Conservation (phyloP, 1,140 invertebrate genomes). For the Gonatopus flavifemur region DNA sequence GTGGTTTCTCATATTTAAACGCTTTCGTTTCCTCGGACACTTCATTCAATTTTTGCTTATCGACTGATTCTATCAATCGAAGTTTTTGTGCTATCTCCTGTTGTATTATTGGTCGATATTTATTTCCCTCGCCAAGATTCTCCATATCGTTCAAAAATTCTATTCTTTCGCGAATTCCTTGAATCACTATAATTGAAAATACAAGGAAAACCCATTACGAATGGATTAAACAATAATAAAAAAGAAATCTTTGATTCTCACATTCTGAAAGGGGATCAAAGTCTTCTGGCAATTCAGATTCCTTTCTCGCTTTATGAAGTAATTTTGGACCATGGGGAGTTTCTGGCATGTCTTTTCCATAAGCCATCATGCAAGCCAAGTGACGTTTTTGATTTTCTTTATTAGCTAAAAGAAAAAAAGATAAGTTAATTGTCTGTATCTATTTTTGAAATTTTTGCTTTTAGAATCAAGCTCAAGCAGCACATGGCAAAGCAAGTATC, state of each 20-base stretch:
- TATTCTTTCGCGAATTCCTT: constrained; percentile 54
- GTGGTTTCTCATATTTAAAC: constrained; percentile 32
- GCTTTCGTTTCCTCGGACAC: constrained; percentile 37
- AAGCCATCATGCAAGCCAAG: constrained; percentile 56
- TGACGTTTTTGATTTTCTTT: constrained; percentile 54
- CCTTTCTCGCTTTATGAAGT: constrained; percentile 27
- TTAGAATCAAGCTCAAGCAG: background rate
- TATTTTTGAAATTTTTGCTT: background rate
- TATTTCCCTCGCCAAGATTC: constrained; percentile 51
- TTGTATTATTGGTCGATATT: constrained; percentile 54
- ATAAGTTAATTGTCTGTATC: background rate
- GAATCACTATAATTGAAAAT: constrained; percentile 38
- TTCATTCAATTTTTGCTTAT: constrained; percentile 34
- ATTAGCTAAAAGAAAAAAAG: constrained; percentile 35
- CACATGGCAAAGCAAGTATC: background rate
- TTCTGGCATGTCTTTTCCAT: constrained; percentile 54
- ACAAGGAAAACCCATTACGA: background rate
- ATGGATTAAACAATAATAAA: background rate
- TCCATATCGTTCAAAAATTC: constrained; percentile 58
- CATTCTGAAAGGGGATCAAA: constrained; percentile 42
- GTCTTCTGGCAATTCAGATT: constrained; percentile 14
- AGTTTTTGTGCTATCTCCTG: constrained; percentile 57
- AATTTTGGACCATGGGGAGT: constrained; percentile 42
- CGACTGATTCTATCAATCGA: constrained; percentile 47
- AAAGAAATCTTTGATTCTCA: constrained; percentile 23